Base-by-base conservation (phyloP, 2,113 vertebrate species). In the Aegotheles bennettii region DNA sequence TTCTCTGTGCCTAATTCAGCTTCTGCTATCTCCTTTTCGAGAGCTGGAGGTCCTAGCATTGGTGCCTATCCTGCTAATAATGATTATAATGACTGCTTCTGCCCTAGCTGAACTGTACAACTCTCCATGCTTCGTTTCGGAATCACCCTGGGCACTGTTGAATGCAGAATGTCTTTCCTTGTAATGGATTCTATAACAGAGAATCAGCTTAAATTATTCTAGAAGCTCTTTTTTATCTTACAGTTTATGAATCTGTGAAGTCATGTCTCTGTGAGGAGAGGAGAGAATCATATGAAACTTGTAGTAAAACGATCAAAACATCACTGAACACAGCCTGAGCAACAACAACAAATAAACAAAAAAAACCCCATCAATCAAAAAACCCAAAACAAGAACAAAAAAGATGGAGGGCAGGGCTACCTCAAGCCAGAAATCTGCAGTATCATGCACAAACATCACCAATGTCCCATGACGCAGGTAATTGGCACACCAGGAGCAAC, bases 341-440 rank as follows among this genome's bases (percentile, higher is more conserved):
- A 42, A 50, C 45, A 69, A 77, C 29, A n/a, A n/a, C n/a, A n/a
- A n/a, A n/a, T n/a, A n/a, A n/a, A n/a, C 6, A 45, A 51, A 61
- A 45, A 17, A 7, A 45, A 25, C 18, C 3, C 6, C 36, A 68
- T 9, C 18, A 20, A 17, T 7, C 16, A 35, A 45, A 82, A 54
- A 31, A 11, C 11, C 25, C 38, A 13, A 20, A 29, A 7, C 19
- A 51, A 33, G 12, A 5, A 20, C 12, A 26, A 7, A 11, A 36
- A 28, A 38, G 3, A 8, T 16, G n/a, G 16, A 35, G 4, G 56
- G 57, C 40, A 40, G 50, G 3, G 56, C 93, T 97, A 99, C 99
- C 99, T 99, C 99, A 10, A 99, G 97, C 90, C 99, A 98, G 78
- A 99, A 97, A 87, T 99, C 99, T 1, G 99, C 99, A 59, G 98